Evolutionary conservation across 30 jellyfish, hydroid and myxozoan genomes (phyloP), one percentile per base, ranked within the genome.

Genomic region (Pseudorhiza aurosa): DNA sequence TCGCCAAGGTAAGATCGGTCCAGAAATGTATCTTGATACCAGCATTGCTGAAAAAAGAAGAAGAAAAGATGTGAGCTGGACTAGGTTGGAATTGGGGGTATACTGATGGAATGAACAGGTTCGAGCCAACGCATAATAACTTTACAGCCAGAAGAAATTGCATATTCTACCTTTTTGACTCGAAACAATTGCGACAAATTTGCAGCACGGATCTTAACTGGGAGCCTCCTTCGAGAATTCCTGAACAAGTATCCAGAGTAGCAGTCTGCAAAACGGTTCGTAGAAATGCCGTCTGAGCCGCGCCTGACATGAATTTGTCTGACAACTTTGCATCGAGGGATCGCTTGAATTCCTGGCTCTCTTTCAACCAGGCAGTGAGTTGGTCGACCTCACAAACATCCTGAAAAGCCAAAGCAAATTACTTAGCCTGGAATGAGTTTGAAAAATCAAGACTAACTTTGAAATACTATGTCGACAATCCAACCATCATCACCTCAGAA

Each of bases 201-300:
- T 69, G 78, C 14, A 89, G 33, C 12, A 58, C 46, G 12, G 87
- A 47, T 26, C 97, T 95, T 27, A 89, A 69, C 36, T 95, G 80
- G 1, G 97, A 89, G 9, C 96, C 97, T 8, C 97, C 97, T 75
- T 89, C 97, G 76, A 89, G 82, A 10, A 83, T 32, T 6, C 96
- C 95, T 25, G 68, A 57, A 17, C 55, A 40, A 10, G 88, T 85
- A 31, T 79, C 77, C 17, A 26, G 10, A 12, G 58, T 19, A 0
- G 96, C 40, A 22, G 25, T 58, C n/a, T 36, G 69, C 8, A 75
- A 49, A 6, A 55, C 44, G 24, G 39, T 32, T 26, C 70, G 69
- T 49, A 75, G 65, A 4, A 50, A 12, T 21, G 42, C 40, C 10
- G 40, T 12, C 0, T 42, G 74, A 31, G 36, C 44, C 7, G 75